Conservation (phyloP, 2,113 vertebrate genomes). For the Caranx melampygus region DNA sequence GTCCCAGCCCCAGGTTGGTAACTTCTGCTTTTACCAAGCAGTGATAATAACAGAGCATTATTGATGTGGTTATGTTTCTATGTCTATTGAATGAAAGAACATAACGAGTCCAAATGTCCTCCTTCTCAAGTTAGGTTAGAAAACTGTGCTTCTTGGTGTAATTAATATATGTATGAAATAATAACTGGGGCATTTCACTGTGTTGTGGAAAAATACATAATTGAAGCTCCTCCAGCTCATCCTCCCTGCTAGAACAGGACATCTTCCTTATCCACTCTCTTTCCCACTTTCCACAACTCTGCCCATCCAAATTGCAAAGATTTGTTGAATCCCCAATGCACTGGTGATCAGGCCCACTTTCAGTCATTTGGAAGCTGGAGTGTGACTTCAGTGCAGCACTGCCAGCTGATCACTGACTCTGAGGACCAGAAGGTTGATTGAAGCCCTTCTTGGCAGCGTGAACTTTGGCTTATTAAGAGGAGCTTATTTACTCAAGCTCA, state of each 20-base stretch:
- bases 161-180: neutral
- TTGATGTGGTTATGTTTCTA: neutral
- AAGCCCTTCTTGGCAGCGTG: constrained; percentile 3
- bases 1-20: no score
- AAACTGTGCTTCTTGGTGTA: neutral
- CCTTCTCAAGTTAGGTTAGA: neutral
- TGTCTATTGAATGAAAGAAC: neutral
- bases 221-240: neutral
- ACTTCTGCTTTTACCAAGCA: no score
- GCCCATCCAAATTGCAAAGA: neutral
- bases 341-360: neutral
- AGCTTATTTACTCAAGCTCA: constrained; percentile 15
- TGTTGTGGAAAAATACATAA: neutral
- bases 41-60: no score
- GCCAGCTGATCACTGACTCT: neutral
- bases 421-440: neutral
- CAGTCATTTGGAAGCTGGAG: neutral
- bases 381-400: neutral
- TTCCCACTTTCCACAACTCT: neutral
- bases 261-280: neutral
- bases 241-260: no score
- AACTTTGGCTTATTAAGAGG: constrained; percentile 1
- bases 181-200: neutral
- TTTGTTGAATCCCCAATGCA: neutral
- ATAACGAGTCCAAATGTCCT: neutral